Conservation (phyloP, 37 sponge, comb jelly and placozoan genomes). For the Hormiphora californensis region DNA sequence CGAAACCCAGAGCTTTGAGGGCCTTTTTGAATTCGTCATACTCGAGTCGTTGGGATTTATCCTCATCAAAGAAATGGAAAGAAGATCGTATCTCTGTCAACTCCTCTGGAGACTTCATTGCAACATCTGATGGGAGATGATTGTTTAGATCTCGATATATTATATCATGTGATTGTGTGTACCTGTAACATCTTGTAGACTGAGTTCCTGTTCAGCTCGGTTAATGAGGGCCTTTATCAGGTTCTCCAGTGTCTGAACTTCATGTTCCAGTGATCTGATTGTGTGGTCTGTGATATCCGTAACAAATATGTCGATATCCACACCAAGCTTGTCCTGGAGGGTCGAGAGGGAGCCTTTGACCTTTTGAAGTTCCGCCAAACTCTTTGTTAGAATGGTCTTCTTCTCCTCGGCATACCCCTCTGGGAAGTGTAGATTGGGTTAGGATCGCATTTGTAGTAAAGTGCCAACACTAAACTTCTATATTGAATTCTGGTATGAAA, state of each 20-base stretch:
- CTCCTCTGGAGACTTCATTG: not conserved
- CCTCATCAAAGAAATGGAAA: not conserved
- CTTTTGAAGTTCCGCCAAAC: not conserved
- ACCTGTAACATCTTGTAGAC: not conserved
- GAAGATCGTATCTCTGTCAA: not conserved
- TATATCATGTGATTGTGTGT: not conserved
- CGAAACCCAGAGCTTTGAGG: not conserved
- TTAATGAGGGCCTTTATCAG: not conserved
- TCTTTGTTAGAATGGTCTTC: not conserved
- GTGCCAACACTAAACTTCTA: too few species aligned
- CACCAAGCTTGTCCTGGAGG: not conserved
- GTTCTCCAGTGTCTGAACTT: not conserved
- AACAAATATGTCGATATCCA: not conserved
- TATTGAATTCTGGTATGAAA: too few species aligned
- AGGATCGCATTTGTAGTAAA: too few species aligned
- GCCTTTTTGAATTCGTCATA: not conserved
- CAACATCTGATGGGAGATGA: not conserved
- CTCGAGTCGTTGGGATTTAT: not conserved
- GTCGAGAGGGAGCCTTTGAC: not conserved
- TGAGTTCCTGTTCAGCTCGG: not conserved
- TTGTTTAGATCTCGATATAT: not conserved
- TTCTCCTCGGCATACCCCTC: conserved; percentile 10
- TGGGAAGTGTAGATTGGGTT: too few species aligned
- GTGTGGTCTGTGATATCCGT: not conserved
- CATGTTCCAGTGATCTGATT: not conserved